These are phyloP conservation scores for Eustalomyia histrio DNA, from an alignment of 2,888 invertebrate genomes.

Conservation along the genomic window DNA sequence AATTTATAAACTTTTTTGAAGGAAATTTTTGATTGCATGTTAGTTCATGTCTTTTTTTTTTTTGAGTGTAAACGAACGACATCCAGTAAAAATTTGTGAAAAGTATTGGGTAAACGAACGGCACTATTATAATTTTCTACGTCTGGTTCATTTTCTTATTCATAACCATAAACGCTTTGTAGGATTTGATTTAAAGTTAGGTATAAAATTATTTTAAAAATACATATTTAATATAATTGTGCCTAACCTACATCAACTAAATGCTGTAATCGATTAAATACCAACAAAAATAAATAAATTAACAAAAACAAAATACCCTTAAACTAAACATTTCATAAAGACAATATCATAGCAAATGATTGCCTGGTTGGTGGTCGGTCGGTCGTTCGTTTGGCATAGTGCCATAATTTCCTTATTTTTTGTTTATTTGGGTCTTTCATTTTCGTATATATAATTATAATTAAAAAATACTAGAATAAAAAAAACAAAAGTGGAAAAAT, in stretches of 20 bases:
- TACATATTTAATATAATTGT: not conserved
- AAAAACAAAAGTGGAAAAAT: no score
- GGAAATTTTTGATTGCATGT: no score
- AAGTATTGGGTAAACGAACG: no score
- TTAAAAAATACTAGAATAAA: not conserved
- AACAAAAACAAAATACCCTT: conserved; percentile 12
- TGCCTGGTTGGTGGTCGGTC: not conserved
- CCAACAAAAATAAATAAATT: conserved; percentile 25
- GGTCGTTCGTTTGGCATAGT: conserved; percentile 36
- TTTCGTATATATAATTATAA: not conserved
- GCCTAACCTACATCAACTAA: conserved; percentile 62
- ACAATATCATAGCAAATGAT: not conserved
- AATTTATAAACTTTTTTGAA: no score
- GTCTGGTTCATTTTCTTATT: no score
- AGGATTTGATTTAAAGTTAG: no score
- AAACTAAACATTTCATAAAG: not conserved
- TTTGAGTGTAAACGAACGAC: no score
- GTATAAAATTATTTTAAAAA: not conserved
- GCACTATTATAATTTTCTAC: no score
- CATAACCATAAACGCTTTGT: no score
- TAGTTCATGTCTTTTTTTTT: no score
- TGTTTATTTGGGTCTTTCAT: conserved; percentile 18
- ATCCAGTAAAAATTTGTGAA: no score
- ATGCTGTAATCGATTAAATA: conserved; percentile 57
- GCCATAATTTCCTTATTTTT: conserved; percentile 43